Evolutionary conservation across 2,888 invertebrate species (phyloP).

Genomic region (Hyles lineata): DNA sequence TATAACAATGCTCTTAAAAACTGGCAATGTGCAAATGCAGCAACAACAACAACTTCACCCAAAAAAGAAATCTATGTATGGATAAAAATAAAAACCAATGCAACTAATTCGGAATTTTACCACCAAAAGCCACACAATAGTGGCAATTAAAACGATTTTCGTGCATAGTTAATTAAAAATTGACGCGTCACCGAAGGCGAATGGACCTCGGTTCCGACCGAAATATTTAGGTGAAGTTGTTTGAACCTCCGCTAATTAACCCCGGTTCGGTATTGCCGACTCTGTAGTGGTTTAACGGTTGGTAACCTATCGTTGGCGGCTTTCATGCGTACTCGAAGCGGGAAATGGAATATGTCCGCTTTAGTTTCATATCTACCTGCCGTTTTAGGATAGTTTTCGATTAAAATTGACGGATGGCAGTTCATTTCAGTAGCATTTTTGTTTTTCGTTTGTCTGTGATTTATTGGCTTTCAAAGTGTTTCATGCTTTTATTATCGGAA

Average conservation of each 20-base stretch:
- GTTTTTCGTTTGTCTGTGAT: neutral
- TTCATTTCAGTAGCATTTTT: neutral
- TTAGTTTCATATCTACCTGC: neutral
- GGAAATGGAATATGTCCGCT: conserved; percentile 20
- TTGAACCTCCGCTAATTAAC: conserved; percentile 59
- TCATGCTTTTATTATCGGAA: neutral
- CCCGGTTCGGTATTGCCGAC: conserved; percentile 42
- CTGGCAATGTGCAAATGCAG: no score
- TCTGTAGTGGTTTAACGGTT: conserved; percentile 44
- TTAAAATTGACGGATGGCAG: neutral
- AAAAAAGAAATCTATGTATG: neutral
- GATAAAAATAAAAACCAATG: neutral
- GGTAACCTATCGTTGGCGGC: conserved; percentile 31
- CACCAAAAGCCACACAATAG: conserved; percentile 11
- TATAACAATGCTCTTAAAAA: no score
- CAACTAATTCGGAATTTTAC: neutral
- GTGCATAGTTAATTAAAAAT: conserved; percentile 57
- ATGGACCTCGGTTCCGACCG: conserved; percentile 36
- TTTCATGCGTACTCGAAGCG: conserved; percentile 17
- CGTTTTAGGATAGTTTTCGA: conserved; percentile 8
- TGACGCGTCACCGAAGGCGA: conserved; percentile 48
- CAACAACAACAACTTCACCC: no score
- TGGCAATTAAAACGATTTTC: conserved; percentile 29
- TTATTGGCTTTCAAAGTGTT: neutral
- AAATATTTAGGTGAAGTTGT: conserved; percentile 56